Percentiles rank a stretch among this genome's conserved stretches.
Evolutionary conservation across 1,140 invertebrate genomes (phyloP).

Genomic region (Subanguina moxae): DNA sequence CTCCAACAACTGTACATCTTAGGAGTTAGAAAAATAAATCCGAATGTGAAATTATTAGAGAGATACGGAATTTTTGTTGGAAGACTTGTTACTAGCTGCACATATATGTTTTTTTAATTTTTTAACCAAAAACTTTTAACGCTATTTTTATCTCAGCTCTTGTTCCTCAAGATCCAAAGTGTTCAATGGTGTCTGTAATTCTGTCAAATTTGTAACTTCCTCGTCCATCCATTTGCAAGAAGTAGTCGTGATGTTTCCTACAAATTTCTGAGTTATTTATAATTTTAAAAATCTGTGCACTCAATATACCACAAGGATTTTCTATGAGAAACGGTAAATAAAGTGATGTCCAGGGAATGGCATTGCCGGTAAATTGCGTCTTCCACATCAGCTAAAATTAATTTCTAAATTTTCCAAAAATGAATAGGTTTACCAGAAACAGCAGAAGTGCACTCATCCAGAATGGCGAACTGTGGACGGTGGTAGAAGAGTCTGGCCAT

Average conservation of each 20-base stretch:
- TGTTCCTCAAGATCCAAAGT: conserved; percentile 76
- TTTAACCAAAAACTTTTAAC: no score
- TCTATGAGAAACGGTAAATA: conserved; percentile 93
- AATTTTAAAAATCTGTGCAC: no score
- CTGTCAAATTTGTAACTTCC: conserved; percentile 78
- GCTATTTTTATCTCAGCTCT: no score
- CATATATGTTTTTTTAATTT: no score
- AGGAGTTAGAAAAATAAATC: no score
- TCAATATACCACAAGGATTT: conserved; percentile 82
- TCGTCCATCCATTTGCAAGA: conserved; percentile 87
- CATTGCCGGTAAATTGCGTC: conserved; percentile 93
- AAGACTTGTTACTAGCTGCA: no score
- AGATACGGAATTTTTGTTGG: no score
- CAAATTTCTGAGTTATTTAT: background rate
- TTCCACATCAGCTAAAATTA: conserved; percentile 78
- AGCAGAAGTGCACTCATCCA: conserved; percentile 93
- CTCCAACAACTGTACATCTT: no score
- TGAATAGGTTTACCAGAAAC: conserved; percentile 66
- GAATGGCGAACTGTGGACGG: conserved; percentile 89
- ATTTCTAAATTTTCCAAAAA: no score
- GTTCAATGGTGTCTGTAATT: conserved; percentile 78
- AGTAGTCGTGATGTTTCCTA: conserved; percentile 79
- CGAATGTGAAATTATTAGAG: no score
- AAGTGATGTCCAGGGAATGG: conserved; percentile 77
- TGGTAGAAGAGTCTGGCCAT: conserved; percentile 97